Base-by-base conservation (phyloP, 2,113 vertebrate species). In the Planiliza haematocheilus region DNA sequence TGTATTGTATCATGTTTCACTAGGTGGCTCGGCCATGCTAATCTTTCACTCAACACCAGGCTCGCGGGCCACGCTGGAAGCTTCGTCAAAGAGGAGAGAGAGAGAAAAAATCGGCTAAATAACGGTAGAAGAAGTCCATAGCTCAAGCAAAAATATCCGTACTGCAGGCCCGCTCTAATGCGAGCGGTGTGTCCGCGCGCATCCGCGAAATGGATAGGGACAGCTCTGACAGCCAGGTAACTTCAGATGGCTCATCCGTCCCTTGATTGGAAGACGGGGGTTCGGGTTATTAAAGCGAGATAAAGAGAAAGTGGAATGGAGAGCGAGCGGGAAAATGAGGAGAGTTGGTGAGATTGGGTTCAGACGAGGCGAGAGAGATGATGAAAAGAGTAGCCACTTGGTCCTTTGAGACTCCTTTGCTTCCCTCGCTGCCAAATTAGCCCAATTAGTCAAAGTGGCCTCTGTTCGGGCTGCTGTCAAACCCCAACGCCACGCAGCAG, bases 361-460 rank as follows among this genome's bases (percentile, higher is more conserved):
- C 85, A 88, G 74, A 90, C 55, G 82, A 90, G 87, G 88, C 78
- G 21, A 89, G 86, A 76, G 69, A 88, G 84, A 88, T 89, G 88
- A 92, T 91, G 90, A 93, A 91, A 91, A 90, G 88, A 89, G 86
- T 84, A 89, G 88, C 88, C 88, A 88, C 81, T 85, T 49, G 70
- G 80, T 92, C 92, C 91, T 88, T 76, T 74, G 93, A 92, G 92
- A 91, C 86, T 80, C 74, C 53, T 82, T 82, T 83, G 72, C 86
- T 89, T 90, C 91, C 87, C 90, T 84, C 43, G 85, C 88, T 73
- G 84, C 90, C 87, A 93, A 93, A 93, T 93, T 91, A 92, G 92
- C 80, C 92, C 93, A 93, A 93, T 93, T 93, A 93, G 93, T 91
- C 87, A 90, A 85, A 91, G 89, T 89, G 89, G 85, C 88, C 85